phyloP scores from a whole-genome alignment of 2,888 invertebrate genomes.

The Yponomeuta malinellus region DNA sequence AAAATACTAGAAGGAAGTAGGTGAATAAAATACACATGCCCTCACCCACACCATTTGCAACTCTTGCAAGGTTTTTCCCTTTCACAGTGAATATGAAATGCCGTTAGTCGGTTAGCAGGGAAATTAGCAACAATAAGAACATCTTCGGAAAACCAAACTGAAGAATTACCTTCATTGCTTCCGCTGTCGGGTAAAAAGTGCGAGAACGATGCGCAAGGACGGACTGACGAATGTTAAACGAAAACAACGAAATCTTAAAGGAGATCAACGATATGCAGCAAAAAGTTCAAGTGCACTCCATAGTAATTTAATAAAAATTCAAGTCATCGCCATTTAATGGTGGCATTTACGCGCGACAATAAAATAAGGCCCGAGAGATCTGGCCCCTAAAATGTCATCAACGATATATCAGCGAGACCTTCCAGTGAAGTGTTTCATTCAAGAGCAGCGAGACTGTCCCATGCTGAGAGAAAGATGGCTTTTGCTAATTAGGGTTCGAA shows the following conservation, averaged over 20 bases:
- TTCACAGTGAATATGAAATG: neutral
- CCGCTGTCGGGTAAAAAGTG: too few species aligned
- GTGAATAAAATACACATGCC: neutral
- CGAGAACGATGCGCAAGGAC: neutral
- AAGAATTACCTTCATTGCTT: too few species aligned
- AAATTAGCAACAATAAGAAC: neutral
- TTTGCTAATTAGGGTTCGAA: conserved; percentile 34
- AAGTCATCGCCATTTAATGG: neutral
- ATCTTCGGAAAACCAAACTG: too few species aligned
- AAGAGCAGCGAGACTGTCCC: conserved; percentile 5
- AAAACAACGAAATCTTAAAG: neutral
- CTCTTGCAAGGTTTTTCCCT: neutral
- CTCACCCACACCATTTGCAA: neutral
- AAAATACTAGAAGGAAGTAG: neutral
- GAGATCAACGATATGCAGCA: neutral
- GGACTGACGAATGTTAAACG: neutral
- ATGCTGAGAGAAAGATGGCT: neutral
- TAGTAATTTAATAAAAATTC: neutral
- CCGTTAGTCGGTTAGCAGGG: neutral
- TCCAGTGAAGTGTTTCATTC: neutral
- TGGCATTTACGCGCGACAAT: conserved; percentile 6
- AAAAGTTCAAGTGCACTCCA: conserved; percentile 10
- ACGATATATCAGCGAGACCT: conserved; percentile 8
- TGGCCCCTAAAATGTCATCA: neutral
- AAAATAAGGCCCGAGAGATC: conserved; percentile 2